Conservation (phyloP, 2,113 vertebrate species). For the Jacana jacana region DNA sequence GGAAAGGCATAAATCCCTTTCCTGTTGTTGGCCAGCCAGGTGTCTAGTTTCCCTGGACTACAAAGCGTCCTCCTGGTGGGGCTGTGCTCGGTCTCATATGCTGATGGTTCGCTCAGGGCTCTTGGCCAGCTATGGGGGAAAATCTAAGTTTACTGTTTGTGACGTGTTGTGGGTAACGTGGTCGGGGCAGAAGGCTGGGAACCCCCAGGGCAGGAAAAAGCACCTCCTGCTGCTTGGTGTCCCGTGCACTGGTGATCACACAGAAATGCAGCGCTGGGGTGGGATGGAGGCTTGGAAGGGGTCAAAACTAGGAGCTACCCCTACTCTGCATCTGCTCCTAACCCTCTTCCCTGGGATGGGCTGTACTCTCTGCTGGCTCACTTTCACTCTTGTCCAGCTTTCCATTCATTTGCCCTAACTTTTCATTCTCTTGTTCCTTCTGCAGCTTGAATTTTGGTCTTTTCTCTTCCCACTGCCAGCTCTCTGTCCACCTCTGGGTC, state of each 20-base stretch:
- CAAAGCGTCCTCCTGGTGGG: background rate
- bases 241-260: background rate
- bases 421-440: background rate
- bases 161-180: rapidly evolving
- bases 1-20: background rate
- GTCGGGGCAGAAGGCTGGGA: background rate
- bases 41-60: background rate
- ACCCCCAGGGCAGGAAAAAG: background rate
- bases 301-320: background rate
- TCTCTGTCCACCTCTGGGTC: background rate
- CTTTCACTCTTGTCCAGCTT: background rate
- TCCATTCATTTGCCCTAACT: background rate
- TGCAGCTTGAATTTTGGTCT: background rate
- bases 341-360: background rate
- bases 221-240: background rate
- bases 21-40: background rate
- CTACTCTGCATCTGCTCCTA: background rate
- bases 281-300: background rate
- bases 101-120: background rate
- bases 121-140: background rate
- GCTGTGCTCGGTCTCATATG: background rate
- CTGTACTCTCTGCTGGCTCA: background rate
- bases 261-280: background rate
- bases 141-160: background rate
- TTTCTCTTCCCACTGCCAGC: background rate